Evolutionary conservation across 2,888 invertebrate genomes (phyloP).

Genomic region (Nomada lathburiana): DNA sequence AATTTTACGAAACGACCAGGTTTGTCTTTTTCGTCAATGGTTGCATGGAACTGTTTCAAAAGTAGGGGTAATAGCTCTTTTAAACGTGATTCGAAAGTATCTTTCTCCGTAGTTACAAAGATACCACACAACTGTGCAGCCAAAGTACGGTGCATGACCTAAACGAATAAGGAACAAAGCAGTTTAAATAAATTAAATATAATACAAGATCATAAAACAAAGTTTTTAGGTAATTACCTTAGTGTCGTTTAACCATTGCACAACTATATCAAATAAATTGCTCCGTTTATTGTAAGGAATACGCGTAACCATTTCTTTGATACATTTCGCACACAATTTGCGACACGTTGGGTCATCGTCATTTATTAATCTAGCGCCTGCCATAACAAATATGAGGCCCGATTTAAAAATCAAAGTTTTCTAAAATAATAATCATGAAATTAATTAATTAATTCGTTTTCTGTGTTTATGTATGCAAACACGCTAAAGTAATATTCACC

Average conservation of each 20-base stretch:
- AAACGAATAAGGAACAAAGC: conserved; percentile 57
- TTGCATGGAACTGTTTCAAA: conserved; percentile 82
- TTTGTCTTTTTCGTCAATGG: conserved; percentile 70
- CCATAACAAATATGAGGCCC: conserved; percentile 90
- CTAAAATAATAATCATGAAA: conserved; percentile 82
- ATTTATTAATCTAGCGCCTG: conserved; percentile 92
- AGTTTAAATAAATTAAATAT: not conserved
- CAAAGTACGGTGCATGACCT: conserved; percentile 89
- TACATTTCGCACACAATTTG: conserved; percentile 89
- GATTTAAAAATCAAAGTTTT: conserved; percentile 87
- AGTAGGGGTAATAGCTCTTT: conserved; percentile 87
- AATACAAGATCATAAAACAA: not conserved
- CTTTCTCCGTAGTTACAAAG: conserved; percentile 91
- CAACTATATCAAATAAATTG: conserved; percentile 89
- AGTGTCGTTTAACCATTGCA: conserved; percentile 89
- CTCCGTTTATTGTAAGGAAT: conserved; percentile 87
- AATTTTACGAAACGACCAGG: conserved; percentile 80
- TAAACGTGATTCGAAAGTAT: conserved; percentile 89
- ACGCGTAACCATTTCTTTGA: conserved; percentile 89
- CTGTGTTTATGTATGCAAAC: not conserved
- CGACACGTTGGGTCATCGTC: conserved; percentile 92
- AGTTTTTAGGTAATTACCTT: conserved; percentile 84
- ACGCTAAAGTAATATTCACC: conserved; percentile 85
- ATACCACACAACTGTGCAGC: conserved; percentile 92
- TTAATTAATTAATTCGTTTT: conserved; percentile 2